These are phyloP conservation scores for Noctilio leporinus DNA, from an alignment of 2,113 vertebrate genomes.

Conservation along the genomic window DNA sequence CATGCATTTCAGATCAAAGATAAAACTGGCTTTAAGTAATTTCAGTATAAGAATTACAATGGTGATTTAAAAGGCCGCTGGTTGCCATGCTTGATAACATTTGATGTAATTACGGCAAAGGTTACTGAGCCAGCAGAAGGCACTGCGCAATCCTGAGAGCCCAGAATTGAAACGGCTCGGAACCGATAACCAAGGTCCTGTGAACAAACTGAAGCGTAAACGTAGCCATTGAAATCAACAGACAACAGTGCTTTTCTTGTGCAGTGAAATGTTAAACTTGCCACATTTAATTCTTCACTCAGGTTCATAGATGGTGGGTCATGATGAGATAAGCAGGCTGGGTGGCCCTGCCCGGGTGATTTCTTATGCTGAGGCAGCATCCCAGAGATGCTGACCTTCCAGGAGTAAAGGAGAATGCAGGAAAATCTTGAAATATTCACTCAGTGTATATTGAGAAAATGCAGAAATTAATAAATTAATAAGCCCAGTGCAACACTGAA, in stretches of 20 bases:
- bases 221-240: neutral
- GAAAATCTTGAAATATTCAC: neutral
- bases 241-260: neutral
- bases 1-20: conserved; percentile 64
- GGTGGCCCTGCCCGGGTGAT: neutral
- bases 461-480: neutral
- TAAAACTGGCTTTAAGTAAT: conserved; percentile 66
- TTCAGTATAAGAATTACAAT: conserved; percentile 67
- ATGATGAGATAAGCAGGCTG: neutral
- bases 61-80: conserved; percentile 68
- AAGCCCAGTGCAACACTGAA: neutral
- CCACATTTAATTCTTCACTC: neutral
- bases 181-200: neutral
- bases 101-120: conserved; percentile 64
- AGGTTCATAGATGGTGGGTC: neutral
- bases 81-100: conserved; percentile 64
- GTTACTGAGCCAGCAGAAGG: conserved; percentile 60
- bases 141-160: conserved; percentile 33
- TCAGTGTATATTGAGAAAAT: neutral
- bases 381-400: neutral
- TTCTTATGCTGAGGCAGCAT: neutral
- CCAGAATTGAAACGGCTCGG: conserved; percentile 3
- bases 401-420: neutral
- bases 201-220: conserved; percentile 37
- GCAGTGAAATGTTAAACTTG: neutral